These are phyloP conservation scores for Cataglyphis hispanica DNA, from an alignment of 1,140 invertebrate genomes.

Conservation along the genomic window DNA sequence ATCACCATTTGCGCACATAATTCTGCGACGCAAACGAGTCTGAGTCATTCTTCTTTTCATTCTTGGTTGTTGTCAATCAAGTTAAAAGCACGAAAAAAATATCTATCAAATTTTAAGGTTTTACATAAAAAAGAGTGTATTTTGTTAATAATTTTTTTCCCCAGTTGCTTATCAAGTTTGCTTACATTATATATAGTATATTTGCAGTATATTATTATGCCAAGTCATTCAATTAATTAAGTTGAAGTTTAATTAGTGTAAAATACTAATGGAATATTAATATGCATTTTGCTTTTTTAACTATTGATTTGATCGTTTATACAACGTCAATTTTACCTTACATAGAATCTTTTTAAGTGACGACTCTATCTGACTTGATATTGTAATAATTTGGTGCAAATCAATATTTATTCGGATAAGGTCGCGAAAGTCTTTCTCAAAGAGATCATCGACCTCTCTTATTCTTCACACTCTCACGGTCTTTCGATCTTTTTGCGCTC, in stretches of 20 bases:
- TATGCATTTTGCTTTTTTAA: not conserved
- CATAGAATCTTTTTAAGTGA: not conserved
- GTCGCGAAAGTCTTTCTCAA: conserved; percentile 56
- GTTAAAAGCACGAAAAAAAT: not conserved
- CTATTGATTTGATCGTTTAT: not conserved
- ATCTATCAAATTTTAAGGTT: not conserved
- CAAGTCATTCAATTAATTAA: conserved; percentile 27
- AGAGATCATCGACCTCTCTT: conserved; percentile 66
- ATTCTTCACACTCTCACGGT: conserved; percentile 63
- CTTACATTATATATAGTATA: no score
- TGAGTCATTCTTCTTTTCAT: not conserved
- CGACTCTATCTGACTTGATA: not conserved
- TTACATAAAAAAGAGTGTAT: not conserved
- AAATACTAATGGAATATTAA: not conserved
- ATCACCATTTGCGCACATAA: not conserved
- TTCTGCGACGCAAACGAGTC: not conserved
- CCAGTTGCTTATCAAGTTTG: not conserved
- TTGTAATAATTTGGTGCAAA: conserved; percentile 33
- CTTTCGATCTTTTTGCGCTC: conserved; percentile 20
- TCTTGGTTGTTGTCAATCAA: not conserved
- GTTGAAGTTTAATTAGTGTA: conserved; percentile 21
- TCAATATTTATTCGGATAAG: conserved; percentile 50
- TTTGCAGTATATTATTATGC: not conserved
- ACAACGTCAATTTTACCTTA: not conserved
- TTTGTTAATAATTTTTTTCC: not conserved